These are phyloP conservation scores for Hexactinellida sp. DNA, from an alignment of 37 sponge, comb jelly and placozoan genomes.

Conservation along the genomic window DNA sequence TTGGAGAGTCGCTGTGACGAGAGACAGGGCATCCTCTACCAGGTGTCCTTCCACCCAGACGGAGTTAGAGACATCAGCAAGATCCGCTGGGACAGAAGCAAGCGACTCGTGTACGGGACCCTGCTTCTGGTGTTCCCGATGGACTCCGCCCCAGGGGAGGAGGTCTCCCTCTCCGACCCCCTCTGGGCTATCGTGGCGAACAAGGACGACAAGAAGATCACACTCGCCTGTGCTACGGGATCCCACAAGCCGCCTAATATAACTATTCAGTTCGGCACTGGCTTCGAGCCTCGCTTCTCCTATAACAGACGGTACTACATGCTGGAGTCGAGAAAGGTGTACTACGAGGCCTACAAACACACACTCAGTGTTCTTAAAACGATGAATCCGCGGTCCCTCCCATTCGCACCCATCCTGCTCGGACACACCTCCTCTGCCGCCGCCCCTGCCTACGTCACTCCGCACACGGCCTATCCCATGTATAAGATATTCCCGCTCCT, in stretches of 20 bases:
- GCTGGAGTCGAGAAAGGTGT: slow-evolving; percentile 63
- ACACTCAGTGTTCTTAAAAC: slow-evolving; percentile 47
- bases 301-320: slow-evolving; percentile 27
- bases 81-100: slow-evolving; percentile 48
- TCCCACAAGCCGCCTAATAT: neutral
- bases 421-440: neutral
- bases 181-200: slow-evolving; percentile 56
- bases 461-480: neutral
- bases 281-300: neutral
- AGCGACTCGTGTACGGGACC: slow-evolving; percentile 63
- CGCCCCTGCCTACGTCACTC: neutral
- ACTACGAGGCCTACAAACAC: slow-evolving; percentile 73
- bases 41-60: slow-evolving; percentile 39
- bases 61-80: neutral
- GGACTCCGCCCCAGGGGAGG: neutral
- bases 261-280: neutral
- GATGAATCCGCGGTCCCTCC: neutral
- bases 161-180: neutral
- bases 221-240: neutral
- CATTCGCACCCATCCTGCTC: neutral
- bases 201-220: slow-evolving; percentile 35
- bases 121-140: slow-evolving; percentile 36
- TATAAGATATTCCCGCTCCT: neutral
- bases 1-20: neutral
- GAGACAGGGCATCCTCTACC: slow-evolving; percentile 35